Evolutionary conservation across 2,113 vertebrate genomes (phyloP).

Genomic region (Beaufortia kweichowensis): DNA sequence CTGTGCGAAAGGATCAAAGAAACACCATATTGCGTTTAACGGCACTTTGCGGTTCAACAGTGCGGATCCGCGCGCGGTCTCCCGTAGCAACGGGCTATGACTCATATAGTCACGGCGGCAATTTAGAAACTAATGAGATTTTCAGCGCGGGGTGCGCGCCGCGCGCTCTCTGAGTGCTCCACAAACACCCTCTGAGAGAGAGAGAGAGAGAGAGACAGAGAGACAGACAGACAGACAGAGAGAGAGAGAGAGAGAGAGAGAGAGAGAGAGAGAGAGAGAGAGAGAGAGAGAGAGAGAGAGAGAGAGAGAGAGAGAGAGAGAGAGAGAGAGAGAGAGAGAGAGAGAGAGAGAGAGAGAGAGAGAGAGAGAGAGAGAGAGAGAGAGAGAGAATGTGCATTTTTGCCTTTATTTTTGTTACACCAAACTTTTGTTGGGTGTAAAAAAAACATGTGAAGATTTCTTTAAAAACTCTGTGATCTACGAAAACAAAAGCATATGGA

Average conservation of each 20-base stretch:
- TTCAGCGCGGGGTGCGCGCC: conserved; percentile 64
- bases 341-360: neutral
- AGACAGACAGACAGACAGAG: neutral
- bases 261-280: neutral
- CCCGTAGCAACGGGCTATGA: conserved; percentile 74
- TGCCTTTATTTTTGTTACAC: no score
- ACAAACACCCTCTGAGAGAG: conserved; percentile 38
- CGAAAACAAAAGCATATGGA: no score
- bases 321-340: neutral
- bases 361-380: conserved; percentile 2
- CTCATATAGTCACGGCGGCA: conserved; percentile 66
- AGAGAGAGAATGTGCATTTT: neutral
- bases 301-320: neutral
- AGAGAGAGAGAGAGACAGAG: neutral
- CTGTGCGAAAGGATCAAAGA: neutral
- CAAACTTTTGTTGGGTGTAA: neutral
- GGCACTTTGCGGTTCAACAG: conserved; percentile 35
- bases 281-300: neutral
- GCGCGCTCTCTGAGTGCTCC: conserved; percentile 63
- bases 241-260: neutral
- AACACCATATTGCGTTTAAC: neutral
- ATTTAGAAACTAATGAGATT: conserved; percentile 75
- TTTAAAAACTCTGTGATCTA: no score
- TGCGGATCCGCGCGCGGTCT: conserved; percentile 63
- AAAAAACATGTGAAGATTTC: neutral